Evolutionary conservation across 2,797 vertebrate species (phyloP).

Genomic region (Dallia pectoralis): DNA sequence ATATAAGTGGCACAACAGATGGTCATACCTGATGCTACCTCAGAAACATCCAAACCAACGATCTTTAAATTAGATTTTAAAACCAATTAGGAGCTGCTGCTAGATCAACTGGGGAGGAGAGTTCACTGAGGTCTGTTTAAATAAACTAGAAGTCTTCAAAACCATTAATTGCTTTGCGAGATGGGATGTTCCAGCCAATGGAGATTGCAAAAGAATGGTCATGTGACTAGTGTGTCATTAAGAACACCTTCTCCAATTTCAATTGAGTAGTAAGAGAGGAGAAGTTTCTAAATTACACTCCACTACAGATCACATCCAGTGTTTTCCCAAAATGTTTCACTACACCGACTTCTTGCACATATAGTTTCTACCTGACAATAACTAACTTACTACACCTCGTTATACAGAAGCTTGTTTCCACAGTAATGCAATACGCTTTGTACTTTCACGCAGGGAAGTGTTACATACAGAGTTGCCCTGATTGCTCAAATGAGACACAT

Average conservation of each 20-base stretch:
- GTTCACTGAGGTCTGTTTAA: too few relatives aligned
- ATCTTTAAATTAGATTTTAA: too few relatives aligned
- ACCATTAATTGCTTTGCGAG: too few relatives aligned
- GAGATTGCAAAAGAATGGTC: background rate
- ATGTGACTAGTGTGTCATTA: background rate
- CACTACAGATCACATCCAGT: background rate
- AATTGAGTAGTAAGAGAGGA: background rate
- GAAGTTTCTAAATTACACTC: background rate
- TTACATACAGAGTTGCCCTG: conserved; percentile 1
- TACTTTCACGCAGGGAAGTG: background rate
- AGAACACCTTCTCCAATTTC: background rate
- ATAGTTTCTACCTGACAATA: background rate
- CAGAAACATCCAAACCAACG: too few relatives aligned
- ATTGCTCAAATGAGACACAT: conserved; percentile 10
- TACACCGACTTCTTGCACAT: background rate
- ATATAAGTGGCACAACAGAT: too few relatives aligned
- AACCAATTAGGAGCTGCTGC: too few relatives aligned
- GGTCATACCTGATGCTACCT: too few relatives aligned
- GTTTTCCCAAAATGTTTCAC: background rate
- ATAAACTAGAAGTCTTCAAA: too few relatives aligned
- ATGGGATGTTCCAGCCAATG: too few relatives aligned
- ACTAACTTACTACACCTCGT: background rate
- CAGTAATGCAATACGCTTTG: conserved; percentile 34
- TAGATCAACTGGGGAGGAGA: too few relatives aligned
- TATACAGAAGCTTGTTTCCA: conserved; percentile 8